Percentiles rank a stretch among this genome's conserved stretches.
phyloP scores from a whole-genome alignment of 2,888 invertebrate species.

The Dilophus febrilis region DNA sequence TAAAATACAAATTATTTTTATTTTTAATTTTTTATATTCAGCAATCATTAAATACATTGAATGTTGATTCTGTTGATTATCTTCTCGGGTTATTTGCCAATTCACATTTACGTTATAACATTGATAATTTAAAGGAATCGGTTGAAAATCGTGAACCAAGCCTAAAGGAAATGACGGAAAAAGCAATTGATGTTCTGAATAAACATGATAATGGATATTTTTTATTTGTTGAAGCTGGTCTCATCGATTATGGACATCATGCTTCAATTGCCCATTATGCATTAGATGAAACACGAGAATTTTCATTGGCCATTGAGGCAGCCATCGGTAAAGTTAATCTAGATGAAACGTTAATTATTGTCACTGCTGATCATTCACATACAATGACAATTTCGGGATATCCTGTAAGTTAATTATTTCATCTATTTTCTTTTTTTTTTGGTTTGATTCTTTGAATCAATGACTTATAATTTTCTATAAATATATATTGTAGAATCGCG shows the following conservation, averaged over 20 bases:
- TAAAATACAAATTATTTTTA: constrained; percentile 16
- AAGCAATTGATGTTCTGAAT: constrained; percentile 55
- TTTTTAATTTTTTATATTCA: too few relatives aligned
- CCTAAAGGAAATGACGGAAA: constrained; percentile 63
- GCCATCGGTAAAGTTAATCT: constrained; percentile 41
- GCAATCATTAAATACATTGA: background rate
- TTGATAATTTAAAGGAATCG: constrained; percentile 21
- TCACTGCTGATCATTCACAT: constrained; percentile 69
- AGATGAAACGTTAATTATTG: constrained; percentile 61
- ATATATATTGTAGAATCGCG: constrained; percentile 30
- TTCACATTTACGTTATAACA: constrained; percentile 52
- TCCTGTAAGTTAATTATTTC: too few relatives aligned
- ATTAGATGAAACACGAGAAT: constrained; percentile 37
- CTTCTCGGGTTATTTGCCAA: constrained; percentile 48
- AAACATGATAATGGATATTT: constrained; percentile 52
- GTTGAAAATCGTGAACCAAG: constrained; percentile 38
- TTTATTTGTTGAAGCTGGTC: constrained; percentile 54
- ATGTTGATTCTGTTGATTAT: constrained; percentile 33
- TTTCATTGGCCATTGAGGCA: constrained; percentile 51
- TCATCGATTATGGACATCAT: constrained; percentile 27
- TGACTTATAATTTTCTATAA: too few relatives aligned
- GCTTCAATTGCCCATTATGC: constrained; percentile 21
- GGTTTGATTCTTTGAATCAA: too few relatives aligned
- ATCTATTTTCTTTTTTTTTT: too few relatives aligned
- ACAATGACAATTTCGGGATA: constrained; percentile 60